These are phyloP conservation scores for Onthophagus sagittarius DNA, from an alignment of 2,888 invertebrate species.

Conservation along the genomic window DNA sequence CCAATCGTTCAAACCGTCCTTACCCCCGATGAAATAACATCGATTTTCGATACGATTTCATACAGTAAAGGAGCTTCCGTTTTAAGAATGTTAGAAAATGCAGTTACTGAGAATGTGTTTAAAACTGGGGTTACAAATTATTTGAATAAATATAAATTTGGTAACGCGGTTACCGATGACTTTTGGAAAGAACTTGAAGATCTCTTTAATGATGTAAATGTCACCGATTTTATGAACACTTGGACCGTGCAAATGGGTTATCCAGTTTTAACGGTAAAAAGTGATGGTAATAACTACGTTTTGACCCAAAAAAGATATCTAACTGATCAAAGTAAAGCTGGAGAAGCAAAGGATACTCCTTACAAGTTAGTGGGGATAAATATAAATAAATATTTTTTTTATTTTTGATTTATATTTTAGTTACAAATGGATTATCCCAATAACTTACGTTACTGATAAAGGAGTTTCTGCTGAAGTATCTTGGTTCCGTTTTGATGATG, in stretches of 20 bases:
- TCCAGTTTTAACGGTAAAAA: slow-evolving; percentile 66
- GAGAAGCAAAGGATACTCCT: slow-evolving; percentile 48
- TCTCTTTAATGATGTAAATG: slow-evolving; percentile 53
- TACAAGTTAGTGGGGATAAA: slow-evolving; percentile 43
- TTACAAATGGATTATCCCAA: slow-evolving; percentile 82
- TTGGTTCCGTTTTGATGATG: slow-evolving; percentile 44
- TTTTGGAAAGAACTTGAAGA: slow-evolving; percentile 65
- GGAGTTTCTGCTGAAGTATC: slow-evolving; percentile 24
- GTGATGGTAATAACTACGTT: slow-evolving; percentile 50
- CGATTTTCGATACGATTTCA: slow-evolving; percentile 87
- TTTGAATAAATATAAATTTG: slow-evolving; percentile 63
- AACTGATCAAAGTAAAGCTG: slow-evolving; percentile 60
- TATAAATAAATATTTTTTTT: slow-evolving; percentile 32
- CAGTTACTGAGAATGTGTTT: slow-evolving; percentile 70
- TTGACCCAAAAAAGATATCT: slow-evolving; percentile 76
- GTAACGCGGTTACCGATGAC: slow-evolving; percentile 78
- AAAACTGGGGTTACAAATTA: slow-evolving; percentile 70
- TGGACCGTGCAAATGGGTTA: slow-evolving; percentile 90
- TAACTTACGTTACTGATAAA: slow-evolving; percentile 64
- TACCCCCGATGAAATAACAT: slow-evolving; percentile 86
- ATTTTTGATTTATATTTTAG: slow-evolving; percentile 44
- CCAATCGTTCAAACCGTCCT: slow-evolving; percentile 82
- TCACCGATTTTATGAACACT: slow-evolving; percentile 70
- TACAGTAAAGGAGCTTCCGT: slow-evolving; percentile 90
- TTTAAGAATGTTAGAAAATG: slow-evolving; percentile 82